Evolutionary conservation across 2,888 invertebrate genomes (phyloP).

Genomic region (Rutpela maculata): DNA sequence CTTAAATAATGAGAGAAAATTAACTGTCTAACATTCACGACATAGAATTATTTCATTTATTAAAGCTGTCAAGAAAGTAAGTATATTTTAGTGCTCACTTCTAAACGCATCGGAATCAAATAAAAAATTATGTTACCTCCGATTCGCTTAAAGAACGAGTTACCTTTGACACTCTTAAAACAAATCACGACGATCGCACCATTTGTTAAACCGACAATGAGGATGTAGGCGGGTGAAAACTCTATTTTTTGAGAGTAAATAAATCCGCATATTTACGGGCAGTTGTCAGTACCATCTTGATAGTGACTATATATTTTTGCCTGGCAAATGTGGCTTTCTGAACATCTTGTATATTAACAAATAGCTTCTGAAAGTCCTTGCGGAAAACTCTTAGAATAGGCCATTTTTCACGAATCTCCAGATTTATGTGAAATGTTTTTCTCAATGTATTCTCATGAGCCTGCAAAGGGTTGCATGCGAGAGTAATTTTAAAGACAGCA

Average conservation of each 20-base stretch:
- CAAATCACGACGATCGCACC: slow-evolving; percentile 7
- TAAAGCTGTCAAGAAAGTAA: too few relatives aligned
- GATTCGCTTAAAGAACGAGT: slow-evolving; percentile 12
- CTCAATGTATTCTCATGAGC: slow-evolving; percentile 27
- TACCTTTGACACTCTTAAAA: slow-evolving; percentile 25
- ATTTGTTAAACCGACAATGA: slow-evolving; percentile 24
- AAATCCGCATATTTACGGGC: slow-evolving; percentile 44
- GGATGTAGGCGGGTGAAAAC: slow-evolving; percentile 23
- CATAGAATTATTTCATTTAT: not conserved
- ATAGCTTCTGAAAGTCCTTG: slow-evolving; percentile 41
- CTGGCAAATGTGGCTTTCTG: slow-evolving; percentile 42
- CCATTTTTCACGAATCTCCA: slow-evolving; percentile 39
- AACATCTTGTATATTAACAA: slow-evolving; percentile 45
- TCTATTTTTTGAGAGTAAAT: slow-evolving; percentile 38
- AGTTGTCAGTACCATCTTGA: slow-evolving; percentile 40
- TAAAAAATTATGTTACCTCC: not conserved
- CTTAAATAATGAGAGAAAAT: slow-evolving; percentile 22
- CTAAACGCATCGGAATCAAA: not conserved
- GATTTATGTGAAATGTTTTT: slow-evolving; percentile 40
- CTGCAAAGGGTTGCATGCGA: slow-evolving; percentile 16
- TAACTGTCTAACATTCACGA: not conserved
- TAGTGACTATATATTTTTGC: slow-evolving; percentile 40
- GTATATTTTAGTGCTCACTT: not conserved
- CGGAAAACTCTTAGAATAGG: slow-evolving; percentile 42
- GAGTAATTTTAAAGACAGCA: slow-evolving; percentile 22